Base-by-base conservation (phyloP, 2,113 vertebrate species). In the Poecile atricapillus region DNA sequence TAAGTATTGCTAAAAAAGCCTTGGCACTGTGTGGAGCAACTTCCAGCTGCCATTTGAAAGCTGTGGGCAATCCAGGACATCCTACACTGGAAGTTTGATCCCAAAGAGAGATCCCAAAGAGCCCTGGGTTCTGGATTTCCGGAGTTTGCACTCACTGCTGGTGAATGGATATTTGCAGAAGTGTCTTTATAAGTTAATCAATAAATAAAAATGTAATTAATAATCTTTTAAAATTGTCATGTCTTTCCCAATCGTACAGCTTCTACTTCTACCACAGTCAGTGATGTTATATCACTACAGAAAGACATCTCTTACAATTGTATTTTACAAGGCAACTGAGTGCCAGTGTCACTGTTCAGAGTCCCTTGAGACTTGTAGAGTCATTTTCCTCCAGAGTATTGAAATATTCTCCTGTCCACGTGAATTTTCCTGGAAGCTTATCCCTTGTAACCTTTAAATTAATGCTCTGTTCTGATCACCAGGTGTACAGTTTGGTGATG, bases 301-400 rank as follows among this genome's bases (percentile, higher is more conserved):
- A 83, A 56, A 65, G 50, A 70, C 37, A 65, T n/a, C 49, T 76
- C 50, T 89, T 62, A 83, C 37, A 86, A n/a, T 9, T 47, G 22
- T 49, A n/a, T 69, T 95, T 90, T 92, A 81, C 68, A 69, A 89
- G 68, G 71, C 22, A 62, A 46, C 71, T 44, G 41, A 70, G 37
- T 2, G 1, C 37, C 59, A 37, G 44, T 58, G 31, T 71, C 87
- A 86, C 78, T 22, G 7, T n/a, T 31, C 59, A 44, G 43, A 94
- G n/a, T 15, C 70, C n/a, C 43, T 41, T 80, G 63, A 58, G 52
- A 86, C 62, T 43, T 77, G 58, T 9, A 80, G 59, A 93, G 22
- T 74, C 25, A 43, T 92, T 94, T 93, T 86, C 41, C 52, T 89
- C 20, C 47, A 52, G 79, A 81, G 67, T 81, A 76, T 11, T 75